These are phyloP conservation scores for Tupaia tana DNA, from an alignment of 2,113 vertebrate genomes.

Conservation along the genomic window DNA sequence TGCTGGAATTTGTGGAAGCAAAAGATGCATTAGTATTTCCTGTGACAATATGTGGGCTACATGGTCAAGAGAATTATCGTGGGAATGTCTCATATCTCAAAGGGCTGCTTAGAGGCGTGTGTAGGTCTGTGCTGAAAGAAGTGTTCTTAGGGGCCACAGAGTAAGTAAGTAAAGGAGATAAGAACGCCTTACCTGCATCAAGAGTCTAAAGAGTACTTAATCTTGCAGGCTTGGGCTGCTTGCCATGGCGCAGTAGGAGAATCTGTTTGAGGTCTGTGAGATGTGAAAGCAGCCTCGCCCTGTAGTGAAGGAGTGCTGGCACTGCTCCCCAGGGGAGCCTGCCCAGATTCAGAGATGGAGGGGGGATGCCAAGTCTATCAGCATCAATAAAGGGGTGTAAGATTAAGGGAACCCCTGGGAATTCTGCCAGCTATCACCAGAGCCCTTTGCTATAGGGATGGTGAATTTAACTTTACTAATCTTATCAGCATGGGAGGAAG, in stretches of 20 bases:
- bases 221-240: conserved; percentile 6
- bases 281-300: not conserved
- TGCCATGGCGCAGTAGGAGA: not conserved
- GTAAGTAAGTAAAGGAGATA: not conserved
- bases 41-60: not conserved
- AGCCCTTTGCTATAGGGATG: not conserved
- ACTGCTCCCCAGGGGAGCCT: not conserved
- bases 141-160: not conserved
- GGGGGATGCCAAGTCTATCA: not conserved
- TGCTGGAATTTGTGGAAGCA: not conserved
- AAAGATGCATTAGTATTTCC: not conserved
- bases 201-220: not conserved
- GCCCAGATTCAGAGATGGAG: not conserved
- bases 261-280: not conserved
- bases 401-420: not conserved
- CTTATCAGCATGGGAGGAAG: not conserved
- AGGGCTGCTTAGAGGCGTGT: not conserved
- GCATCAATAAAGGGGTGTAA: conserved; percentile 22
- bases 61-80: not conserved
- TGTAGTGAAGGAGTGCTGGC: not conserved
- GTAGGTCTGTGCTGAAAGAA: not conserved
- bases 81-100: not conserved
- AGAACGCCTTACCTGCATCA: not conserved
- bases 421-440: not conserved
- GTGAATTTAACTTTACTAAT: not conserved